These are phyloP conservation scores for Aethina tumida DNA, from an alignment of 1,140 invertebrate genomes.

Conservation along the genomic window DNA sequence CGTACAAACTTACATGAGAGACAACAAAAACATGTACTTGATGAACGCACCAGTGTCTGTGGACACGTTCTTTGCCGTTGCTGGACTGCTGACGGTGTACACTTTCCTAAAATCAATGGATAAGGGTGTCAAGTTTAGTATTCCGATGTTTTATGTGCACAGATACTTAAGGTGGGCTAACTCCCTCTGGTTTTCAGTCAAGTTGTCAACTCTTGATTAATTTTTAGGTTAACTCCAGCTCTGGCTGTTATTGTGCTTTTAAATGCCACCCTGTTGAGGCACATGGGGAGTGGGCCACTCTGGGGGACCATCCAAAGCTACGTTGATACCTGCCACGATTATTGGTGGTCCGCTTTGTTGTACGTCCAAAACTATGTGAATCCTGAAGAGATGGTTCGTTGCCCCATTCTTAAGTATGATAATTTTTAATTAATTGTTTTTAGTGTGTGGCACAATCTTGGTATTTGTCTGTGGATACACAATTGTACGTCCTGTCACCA, in stretches of 20 bases:
- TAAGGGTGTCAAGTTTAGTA: slow-evolving; percentile 24
- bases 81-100: slow-evolving; percentile 40
- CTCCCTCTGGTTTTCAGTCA: too few species aligned
- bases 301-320: slow-evolving; percentile 27
- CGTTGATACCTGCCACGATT: slow-evolving; percentile 30
- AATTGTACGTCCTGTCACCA: slow-evolving; percentile 49
- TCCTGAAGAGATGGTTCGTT: slow-evolving; percentile 12
- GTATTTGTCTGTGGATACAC: slow-evolving; percentile 54
- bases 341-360: slow-evolving; percentile 44
- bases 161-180: slow-evolving; percentile 11
- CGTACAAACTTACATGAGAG: slow-evolving; percentile 29
- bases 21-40: slow-evolving; percentile 14
- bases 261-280: slow-evolving; percentile 43
- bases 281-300: slow-evolving; percentile 46
- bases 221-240: slow-evolving; percentile 46
- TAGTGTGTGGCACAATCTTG: slow-evolving; percentile 45
- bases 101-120: slow-evolving; percentile 40
- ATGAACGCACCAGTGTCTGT: slow-evolving; percentile 24
- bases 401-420: too few species aligned
- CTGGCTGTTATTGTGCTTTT: slow-evolving; percentile 45
- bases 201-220: too few species aligned
- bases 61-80: slow-evolving; percentile 37
- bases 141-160: slow-evolving; percentile 18
- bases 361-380: slow-evolving; percentile 41
- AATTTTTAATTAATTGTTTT: slow-evolving; percentile 18